These are phyloP conservation scores for Columba livia DNA, from an alignment of 2,113 vertebrate species.

Conservation along the genomic window DNA sequence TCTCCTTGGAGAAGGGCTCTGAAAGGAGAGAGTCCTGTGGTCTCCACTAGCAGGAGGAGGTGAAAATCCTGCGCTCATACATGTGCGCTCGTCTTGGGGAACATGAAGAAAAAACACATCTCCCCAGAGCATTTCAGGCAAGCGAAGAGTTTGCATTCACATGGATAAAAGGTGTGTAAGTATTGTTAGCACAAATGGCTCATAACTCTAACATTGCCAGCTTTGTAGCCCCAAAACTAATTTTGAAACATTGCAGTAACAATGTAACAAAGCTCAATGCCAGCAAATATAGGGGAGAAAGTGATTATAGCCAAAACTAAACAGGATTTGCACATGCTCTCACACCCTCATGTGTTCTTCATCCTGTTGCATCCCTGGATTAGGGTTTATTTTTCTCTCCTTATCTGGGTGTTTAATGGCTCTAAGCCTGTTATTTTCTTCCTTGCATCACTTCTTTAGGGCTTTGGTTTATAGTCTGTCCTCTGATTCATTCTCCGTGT, in stretches of 20 bases:
- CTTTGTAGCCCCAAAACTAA: neutral
- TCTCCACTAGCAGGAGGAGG: neutral
- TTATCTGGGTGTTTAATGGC: neutral
- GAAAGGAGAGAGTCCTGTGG: neutral
- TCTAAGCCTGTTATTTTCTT: neutral
- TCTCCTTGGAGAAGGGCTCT: neutral
- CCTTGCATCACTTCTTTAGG: neutral
- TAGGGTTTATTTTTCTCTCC: neutral
- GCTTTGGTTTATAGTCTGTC: neutral
- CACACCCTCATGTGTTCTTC: neutral
- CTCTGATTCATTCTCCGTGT: neutral
- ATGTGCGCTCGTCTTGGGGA: accelerated
- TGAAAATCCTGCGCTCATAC: neutral
- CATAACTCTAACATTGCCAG: neutral
- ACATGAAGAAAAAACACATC: neutral
- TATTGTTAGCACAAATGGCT: neutral
- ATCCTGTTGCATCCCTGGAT: neutral
- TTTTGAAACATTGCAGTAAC: neutral
- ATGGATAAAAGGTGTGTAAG: neutral
- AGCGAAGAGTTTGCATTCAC: neutral
- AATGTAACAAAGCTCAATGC: neutral
- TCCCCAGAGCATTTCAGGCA: neutral
- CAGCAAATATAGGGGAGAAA: neutral
- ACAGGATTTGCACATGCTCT: neutral
- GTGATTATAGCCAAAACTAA: neutral